Evolutionary conservation across 2,888 invertebrate genomes (phyloP).

Genomic region (Entomobrya multifasciata): DNA sequence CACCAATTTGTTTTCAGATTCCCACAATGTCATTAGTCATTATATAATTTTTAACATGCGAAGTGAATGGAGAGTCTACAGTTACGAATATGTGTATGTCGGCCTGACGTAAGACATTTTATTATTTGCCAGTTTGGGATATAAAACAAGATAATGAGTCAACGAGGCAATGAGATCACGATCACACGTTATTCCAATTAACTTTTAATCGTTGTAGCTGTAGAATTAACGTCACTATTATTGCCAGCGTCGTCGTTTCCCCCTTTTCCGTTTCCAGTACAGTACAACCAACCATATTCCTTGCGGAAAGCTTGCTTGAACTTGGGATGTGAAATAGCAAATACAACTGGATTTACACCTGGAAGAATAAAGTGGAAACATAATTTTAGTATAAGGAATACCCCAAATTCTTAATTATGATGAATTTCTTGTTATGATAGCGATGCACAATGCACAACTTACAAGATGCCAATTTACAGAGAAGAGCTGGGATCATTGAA

Average conservation of each 20-base stretch:
- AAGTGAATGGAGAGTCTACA: no score
- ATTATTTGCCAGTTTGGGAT: no score
- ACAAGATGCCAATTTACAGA: constrained; percentile 71
- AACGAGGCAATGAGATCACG: not conserved
- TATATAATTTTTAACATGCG: no score
- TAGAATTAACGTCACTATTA: constrained; percentile 36
- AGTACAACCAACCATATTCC: constrained; percentile 65
- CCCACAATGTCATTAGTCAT: no score
- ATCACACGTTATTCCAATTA: constrained; percentile 3
- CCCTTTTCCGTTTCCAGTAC: constrained; percentile 26
- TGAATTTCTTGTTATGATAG: no score
- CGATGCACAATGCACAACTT: no score
- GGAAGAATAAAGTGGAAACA: not conserved
- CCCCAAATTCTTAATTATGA: not conserved
- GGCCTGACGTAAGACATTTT: no score
- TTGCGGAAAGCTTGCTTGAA: constrained; percentile 66
- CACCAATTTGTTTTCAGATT: no score
- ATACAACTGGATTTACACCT: constrained; percentile 73
- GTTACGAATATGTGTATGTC: no score
- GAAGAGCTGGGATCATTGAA: constrained; percentile 73
- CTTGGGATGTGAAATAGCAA: constrained; percentile 74
- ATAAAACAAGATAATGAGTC: no score
- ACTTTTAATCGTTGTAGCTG: constrained; percentile 57
- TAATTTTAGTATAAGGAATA: no score
- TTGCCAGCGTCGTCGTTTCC: constrained; percentile 7